These are phyloP conservation scores for Cryptocephalus primarius DNA, from an alignment of 2,888 invertebrate species.

Conservation along the genomic window DNA sequence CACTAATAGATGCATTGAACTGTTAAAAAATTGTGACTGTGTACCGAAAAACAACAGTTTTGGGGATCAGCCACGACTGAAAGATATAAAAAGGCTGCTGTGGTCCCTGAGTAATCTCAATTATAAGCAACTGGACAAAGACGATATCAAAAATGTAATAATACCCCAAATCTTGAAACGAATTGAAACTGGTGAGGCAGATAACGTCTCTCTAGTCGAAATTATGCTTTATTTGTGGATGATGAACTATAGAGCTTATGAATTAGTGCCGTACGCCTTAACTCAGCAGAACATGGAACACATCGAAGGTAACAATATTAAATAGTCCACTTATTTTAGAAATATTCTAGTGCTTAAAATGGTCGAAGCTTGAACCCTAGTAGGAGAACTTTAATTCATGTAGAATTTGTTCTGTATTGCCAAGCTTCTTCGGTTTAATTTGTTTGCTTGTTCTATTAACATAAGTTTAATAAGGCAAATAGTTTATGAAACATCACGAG, in stretches of 20 bases:
- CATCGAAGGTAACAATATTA: constrained; percentile 14
- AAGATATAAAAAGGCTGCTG: constrained; percentile 38
- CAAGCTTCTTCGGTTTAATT: no score
- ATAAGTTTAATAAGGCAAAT: no score
- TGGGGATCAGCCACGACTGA: constrained; percentile 25
- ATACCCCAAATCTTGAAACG: constrained; percentile 24
- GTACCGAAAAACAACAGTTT: constrained; percentile 14
- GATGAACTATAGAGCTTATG: constrained; percentile 27
- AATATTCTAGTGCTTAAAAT: no score
- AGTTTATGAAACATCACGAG: no score
- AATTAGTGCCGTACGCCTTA: constrained; percentile 25
- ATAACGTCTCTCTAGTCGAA: constrained; percentile 27
- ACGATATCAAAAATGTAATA: constrained; percentile 24
- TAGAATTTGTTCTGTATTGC: no score
- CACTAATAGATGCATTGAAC: constrained; percentile 22
- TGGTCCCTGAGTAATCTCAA: constrained; percentile 33
- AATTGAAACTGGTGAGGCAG: constrained; percentile 21
- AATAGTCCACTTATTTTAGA: constrained; percentile 1
- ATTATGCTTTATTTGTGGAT: constrained; percentile 36
- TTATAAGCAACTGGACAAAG: constrained; percentile 18
- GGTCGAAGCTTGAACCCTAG: no score
- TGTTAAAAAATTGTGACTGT: constrained; percentile 18
- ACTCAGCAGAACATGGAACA: constrained; percentile 13
- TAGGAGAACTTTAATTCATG: no score
- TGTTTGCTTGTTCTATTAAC: no score